Conservation (phyloP, 2,888 invertebrate genomes). For the Rhabditoides inermis region DNA sequence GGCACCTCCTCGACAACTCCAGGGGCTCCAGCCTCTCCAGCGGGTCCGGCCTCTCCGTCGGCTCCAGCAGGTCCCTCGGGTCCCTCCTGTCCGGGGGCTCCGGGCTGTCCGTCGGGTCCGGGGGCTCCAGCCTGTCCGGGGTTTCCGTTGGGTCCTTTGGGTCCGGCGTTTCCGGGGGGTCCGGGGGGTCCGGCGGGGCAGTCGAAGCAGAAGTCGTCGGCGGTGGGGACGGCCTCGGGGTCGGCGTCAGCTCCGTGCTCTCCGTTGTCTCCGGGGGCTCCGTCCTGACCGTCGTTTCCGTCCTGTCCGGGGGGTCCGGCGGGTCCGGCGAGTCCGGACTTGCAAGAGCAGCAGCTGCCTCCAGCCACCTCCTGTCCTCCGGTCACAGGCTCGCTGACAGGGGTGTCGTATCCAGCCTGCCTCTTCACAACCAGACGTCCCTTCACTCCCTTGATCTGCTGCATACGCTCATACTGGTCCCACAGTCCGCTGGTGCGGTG, state of each 20-base stretch:
- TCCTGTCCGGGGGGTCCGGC: slow-evolving; percentile 37
- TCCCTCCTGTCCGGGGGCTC: neutral
- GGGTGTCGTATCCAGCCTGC: slow-evolving; percentile 32
- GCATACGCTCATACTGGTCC: slow-evolving; percentile 38
- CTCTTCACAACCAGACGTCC: slow-evolving; percentile 35
- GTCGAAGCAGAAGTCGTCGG: slow-evolving; percentile 39
- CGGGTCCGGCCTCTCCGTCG: slow-evolving; percentile 31
- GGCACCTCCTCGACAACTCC: slow-evolving; percentile 9
- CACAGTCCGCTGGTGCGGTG: slow-evolving; percentile 40
- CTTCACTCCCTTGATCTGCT: slow-evolving; percentile 35
- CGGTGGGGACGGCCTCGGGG: slow-evolving; percentile 27
- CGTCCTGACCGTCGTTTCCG: slow-evolving; percentile 31
- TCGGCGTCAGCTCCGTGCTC: slow-evolving; percentile 29
- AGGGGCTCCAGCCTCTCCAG: slow-evolving; percentile 18
- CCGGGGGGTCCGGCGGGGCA: slow-evolving; percentile 41
- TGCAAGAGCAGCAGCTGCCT: slow-evolving; percentile 37
- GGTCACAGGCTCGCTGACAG: slow-evolving; percentile 1
- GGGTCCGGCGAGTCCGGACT: slow-evolving; percentile 19
- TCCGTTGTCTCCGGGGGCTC: slow-evolving; percentile 24
- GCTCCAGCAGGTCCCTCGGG: slow-evolving; percentile 32
- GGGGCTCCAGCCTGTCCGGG: slow-evolving; percentile 34
- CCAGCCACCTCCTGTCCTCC: slow-evolving; percentile 10
- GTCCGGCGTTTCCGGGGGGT: slow-evolving; percentile 3
- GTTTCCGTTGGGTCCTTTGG: neutral
- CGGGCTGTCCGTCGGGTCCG: slow-evolving; percentile 6